Evolutionary conservation across 2,888 invertebrate genomes (phyloP).

Genomic region (Teleogryllus oceanicus): DNA sequence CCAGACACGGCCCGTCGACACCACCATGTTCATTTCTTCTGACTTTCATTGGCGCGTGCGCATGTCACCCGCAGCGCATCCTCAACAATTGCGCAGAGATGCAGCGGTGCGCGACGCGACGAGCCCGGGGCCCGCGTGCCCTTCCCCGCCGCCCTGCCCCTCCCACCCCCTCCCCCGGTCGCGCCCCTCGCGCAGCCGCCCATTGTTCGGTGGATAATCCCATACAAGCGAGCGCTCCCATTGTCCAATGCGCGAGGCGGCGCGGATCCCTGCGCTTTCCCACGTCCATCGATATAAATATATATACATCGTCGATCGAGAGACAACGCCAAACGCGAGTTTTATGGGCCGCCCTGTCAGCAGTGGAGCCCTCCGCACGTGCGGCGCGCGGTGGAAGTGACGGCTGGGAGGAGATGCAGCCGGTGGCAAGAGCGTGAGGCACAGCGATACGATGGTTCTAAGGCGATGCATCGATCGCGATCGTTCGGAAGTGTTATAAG

Average conservation of each 20-base stretch:
- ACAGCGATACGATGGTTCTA: too few species aligned
- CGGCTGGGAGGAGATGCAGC: too few species aligned
- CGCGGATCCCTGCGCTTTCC: not conserved
- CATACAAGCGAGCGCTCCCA: not conserved
- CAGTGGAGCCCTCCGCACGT: not conserved
- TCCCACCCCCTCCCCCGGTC: not conserved
- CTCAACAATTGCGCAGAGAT: too few species aligned
- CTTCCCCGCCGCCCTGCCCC: not conserved
- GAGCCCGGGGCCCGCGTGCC: not conserved
- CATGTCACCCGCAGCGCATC: not conserved
- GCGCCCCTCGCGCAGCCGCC: not conserved
- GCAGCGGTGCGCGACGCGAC: not conserved
- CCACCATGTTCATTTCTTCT: not conserved
- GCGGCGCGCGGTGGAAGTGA: not conserved
- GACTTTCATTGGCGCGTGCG: not conserved
- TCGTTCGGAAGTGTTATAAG: too few species aligned
- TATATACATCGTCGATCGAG: not conserved
- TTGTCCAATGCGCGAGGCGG: not conserved
- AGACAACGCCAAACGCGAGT: conserved; percentile 10
- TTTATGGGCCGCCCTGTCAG: not conserved
- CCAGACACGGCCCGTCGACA: too few species aligned
- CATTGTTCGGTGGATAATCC: not conserved
- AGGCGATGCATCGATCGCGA: too few species aligned
- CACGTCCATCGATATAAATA: not conserved
- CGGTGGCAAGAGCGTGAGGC: too few species aligned